Evolutionary conservation across 2,888 invertebrate species (phyloP).

Genomic region (Lamellibrachia columna): DNA sequence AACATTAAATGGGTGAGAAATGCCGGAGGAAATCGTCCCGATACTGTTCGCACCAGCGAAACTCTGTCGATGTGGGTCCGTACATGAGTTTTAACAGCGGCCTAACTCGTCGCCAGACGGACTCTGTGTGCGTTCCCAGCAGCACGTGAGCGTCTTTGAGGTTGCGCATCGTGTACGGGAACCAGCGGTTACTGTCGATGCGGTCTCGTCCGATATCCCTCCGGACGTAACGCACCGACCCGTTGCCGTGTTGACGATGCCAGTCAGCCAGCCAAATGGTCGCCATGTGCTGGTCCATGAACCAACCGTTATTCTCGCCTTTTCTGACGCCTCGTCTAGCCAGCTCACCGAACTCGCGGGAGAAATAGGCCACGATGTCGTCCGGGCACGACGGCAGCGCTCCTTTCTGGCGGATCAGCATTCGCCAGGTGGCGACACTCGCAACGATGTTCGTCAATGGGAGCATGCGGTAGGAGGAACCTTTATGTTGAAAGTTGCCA

Average conservation of each 20-base stretch:
- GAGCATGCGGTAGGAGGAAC: conserved; percentile 33
- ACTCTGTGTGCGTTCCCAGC: conserved; percentile 22
- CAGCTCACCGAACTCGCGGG: conserved; percentile 34
- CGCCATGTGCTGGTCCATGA: conserved; percentile 33
- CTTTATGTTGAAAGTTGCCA: conserved; percentile 30
- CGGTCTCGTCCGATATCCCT: conserved; percentile 32
- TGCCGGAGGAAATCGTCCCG: conserved; percentile 20
- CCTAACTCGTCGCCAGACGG: conserved; percentile 24
- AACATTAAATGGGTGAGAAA: neutral
- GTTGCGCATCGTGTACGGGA: conserved; percentile 20
- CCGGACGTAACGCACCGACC: conserved; percentile 26
- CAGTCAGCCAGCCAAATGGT: conserved; percentile 19
- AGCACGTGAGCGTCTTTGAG: conserved; percentile 35
- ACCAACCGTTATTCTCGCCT: conserved; percentile 38
- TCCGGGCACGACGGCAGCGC: conserved; percentile 28
- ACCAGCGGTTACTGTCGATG: conserved; percentile 33
- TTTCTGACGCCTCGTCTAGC: conserved; percentile 31
- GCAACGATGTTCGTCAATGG: conserved; percentile 32
- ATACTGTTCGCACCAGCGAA: conserved; percentile 29
- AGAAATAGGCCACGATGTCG: conserved; percentile 30
- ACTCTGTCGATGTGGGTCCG: neutral
- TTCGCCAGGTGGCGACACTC: conserved; percentile 28
- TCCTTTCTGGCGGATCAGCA: conserved; percentile 21
- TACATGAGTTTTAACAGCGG: conserved; percentile 30
- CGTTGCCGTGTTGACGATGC: conserved; percentile 13